Base-by-base conservation (phyloP, 2,888 invertebrate genomes). In the Disparrhopalites patrizii region DNA sequence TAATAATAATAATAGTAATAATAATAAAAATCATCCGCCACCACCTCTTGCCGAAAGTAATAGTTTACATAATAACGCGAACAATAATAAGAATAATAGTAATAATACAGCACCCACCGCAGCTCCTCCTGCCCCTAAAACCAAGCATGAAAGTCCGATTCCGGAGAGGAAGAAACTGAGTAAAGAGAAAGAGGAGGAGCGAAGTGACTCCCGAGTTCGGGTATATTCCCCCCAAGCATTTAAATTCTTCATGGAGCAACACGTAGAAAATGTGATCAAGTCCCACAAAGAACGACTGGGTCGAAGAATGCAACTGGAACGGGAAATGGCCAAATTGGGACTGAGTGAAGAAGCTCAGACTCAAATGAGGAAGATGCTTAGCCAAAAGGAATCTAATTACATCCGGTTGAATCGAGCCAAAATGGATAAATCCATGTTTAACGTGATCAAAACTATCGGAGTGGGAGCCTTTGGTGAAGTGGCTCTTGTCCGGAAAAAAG, bases 171-270 rank as follows among this genome's bases (percentile, higher is more conserved):
- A 90, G 77, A 89, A 90, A 78, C 89, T 93, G 78, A 92, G 92
- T 76, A 92, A 93, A 79, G 91, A 92, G 77, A 87, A 87, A 76
- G 89, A 89, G 78, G 93, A 93, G 75, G 93, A 95, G 78, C 84
- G 95, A 66, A 84, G 92, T 70, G 94, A 94, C 78, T 91, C 91
- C 74, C 90, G 91, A 80, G 92, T 93, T 55, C 85, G 93, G 73
- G 93, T 94, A 79, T 96, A 95, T 79, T 95, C 95, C 13, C 94
- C 96, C 1, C 93, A 96, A 79, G 98, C 98, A 5, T 99, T 94
- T 33, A 97, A 98, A 79, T 99, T 99, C 81, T 99, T 91, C 80
- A 99, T 99, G 98, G 99, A 99, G 79, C 99, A 99, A 79, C 99
- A 99, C 79, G 90, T 98, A 28, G 99, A 99, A 80, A 97, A 98